These are phyloP conservation scores for Vesta saturnalis DNA, from an alignment of 2,888 invertebrate genomes.

Conservation along the genomic window DNA sequence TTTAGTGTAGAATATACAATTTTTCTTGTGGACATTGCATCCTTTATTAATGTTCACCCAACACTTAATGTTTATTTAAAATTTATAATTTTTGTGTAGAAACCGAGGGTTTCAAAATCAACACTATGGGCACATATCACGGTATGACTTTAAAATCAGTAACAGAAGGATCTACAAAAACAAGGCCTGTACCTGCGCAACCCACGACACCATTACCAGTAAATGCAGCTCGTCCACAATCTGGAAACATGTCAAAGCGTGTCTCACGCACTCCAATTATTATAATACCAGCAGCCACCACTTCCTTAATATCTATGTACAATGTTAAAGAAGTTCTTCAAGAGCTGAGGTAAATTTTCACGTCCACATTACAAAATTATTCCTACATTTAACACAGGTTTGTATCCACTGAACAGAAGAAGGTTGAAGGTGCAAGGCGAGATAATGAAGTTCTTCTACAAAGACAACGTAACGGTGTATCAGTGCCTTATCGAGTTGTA, in stretches of 20 bases:
- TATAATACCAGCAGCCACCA: constrained; percentile 95
- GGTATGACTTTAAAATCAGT: constrained; percentile 98
- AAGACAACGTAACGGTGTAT: constrained; percentile 77
- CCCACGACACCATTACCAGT: constrained; percentile 60
- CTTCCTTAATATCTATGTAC: constrained; percentile 96
- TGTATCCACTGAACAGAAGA: constrained; percentile 91
- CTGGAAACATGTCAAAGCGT: constrained; percentile 55
- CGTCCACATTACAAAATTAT: too few species aligned
- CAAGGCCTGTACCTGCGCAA: constrained; percentile 60
- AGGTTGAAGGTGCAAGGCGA: constrained; percentile 79
- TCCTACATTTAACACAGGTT: constrained; percentile 69
- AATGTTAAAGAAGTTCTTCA: constrained; percentile 97
- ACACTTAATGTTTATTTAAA: too few species aligned
- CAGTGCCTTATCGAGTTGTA: constrained; percentile 94
- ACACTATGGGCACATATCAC: constrained; percentile 98
- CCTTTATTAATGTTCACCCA: too few species aligned
- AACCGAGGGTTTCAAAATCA: constrained; percentile 98
- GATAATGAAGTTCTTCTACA: constrained; percentile 96
- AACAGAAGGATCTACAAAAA: constrained; percentile 86
- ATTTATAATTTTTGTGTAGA: constrained; percentile 72
- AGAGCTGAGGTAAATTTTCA: constrained; percentile 75
- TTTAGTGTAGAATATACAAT: too few species aligned
- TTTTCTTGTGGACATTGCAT: too few species aligned
- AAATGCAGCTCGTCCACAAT: constrained; percentile 53
- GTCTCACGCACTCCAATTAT: constrained; percentile 87